These are phyloP conservation scores for Napeogenes inachia DNA, from an alignment of 2,888 invertebrate species.

Conservation along the genomic window DNA sequence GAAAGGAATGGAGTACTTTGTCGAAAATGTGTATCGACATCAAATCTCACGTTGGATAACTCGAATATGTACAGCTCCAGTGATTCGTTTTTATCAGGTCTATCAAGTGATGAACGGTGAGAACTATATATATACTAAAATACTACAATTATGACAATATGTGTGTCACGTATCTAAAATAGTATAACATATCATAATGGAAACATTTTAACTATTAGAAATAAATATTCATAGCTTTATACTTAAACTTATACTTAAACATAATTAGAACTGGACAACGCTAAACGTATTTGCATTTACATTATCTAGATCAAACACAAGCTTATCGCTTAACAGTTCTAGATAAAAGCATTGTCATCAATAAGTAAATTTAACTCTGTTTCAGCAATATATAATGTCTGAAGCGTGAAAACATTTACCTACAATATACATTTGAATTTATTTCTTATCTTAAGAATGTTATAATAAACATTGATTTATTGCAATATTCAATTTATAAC, in stretches of 20 bases:
- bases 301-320: background rate
- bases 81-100: conserved; percentile 56
- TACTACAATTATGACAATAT: too few relatives aligned
- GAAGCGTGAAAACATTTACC: too few relatives aligned
- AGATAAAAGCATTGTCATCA: background rate
- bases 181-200: too few relatives aligned
- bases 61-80: conserved; percentile 48
- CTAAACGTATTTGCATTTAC: background rate
- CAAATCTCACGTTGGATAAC: conserved; percentile 50
- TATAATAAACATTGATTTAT: too few relatives aligned
- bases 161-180: too few relatives aligned
- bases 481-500: too few relatives aligned
- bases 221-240: background rate
- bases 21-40: conserved; percentile 52
- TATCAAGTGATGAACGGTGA: conserved; percentile 60
- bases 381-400: too few relatives aligned
- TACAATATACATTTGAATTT: too few relatives aligned
- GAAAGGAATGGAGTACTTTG: conserved; percentile 54
- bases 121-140: background rate
- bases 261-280: background rate
- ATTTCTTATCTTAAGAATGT: too few relatives aligned
- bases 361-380: background rate
- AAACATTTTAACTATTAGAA: too few relatives aligned
- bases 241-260: background rate
- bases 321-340: background rate